phyloP scores from a whole-genome alignment of 35 echinoderm and acorn worm genomes.

The Chiridota heheva region DNA sequence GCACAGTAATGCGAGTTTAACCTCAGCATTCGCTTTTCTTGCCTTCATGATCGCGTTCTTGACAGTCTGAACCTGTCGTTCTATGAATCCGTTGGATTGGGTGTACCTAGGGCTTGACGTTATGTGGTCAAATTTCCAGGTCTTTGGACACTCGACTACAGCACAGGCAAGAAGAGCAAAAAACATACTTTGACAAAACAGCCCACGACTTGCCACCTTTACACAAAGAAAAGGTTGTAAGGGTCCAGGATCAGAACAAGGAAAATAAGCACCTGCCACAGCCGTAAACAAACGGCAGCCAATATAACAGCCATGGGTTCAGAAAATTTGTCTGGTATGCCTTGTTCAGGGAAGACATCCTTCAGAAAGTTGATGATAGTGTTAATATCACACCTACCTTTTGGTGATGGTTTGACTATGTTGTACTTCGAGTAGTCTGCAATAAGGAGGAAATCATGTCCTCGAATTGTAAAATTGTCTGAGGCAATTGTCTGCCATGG shows the following conservation, averaged over 20 bases:
- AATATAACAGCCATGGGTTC: slow-evolving; percentile 25
- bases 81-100: slow-evolving; percentile 65
- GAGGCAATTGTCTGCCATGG: slow-evolving; percentile 50
- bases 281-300: slow-evolving; percentile 15
- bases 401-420: slow-evolving; percentile 27
- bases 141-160: no score
- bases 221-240: no score
- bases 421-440: slow-evolving; percentile 45
- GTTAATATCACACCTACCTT: slow-evolving; percentile 9
- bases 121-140: no score
- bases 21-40: background rate
- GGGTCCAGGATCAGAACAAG: no score
- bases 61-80: slow-evolving; percentile 43
- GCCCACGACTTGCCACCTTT: no score
- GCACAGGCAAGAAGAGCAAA: no score
- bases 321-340: slow-evolving; percentile 41
- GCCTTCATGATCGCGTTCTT: slow-evolving; percentile 55
- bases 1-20: slow-evolving; percentile 36
- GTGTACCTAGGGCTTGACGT: slow-evolving; percentile 49
- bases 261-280: no score
- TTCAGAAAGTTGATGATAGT: slow-evolving; percentile 26
- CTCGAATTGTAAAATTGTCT: slow-evolving; percentile 47
- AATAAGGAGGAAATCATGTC: slow-evolving; percentile 13
- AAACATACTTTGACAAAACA: no score
- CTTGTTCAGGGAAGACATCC: slow-evolving; percentile 37